Conservation (phyloP, 2,113 vertebrate species). For the Brienomyrus brachyistius region DNA sequence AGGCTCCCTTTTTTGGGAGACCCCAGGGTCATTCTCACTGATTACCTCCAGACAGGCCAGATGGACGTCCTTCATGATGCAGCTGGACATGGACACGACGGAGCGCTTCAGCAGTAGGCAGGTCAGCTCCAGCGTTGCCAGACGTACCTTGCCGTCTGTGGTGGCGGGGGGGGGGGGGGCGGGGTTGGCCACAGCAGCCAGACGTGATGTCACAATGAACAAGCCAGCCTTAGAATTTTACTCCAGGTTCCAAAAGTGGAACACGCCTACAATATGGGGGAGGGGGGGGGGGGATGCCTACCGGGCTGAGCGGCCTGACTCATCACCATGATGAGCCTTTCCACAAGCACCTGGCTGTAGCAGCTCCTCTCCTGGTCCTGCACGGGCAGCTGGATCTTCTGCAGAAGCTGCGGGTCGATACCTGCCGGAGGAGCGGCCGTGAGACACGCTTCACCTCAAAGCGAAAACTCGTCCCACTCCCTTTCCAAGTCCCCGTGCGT, state of each 20-base stretch:
- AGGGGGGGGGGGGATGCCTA: slow-evolving; percentile 36
- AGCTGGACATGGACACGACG: slow-evolving; percentile 68
- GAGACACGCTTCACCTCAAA: neutral
- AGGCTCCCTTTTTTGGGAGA: neutral
- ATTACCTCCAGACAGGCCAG: slow-evolving; percentile 90
- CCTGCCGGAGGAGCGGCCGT: slow-evolving; percentile 52
- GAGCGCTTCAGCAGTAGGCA: slow-evolving; percentile 92
- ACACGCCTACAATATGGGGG: neutral
- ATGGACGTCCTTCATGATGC: slow-evolving; percentile 90
- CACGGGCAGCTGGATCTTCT: slow-evolving; percentile 81
- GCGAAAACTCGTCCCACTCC: neutral
- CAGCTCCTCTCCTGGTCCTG: slow-evolving; percentile 70
- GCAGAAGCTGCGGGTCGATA: slow-evolving; percentile 78
- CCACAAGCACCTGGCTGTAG: slow-evolving; percentile 84
- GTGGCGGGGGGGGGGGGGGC: neutral
- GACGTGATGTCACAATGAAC: neutral
- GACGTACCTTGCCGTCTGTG: slow-evolving; percentile 84
- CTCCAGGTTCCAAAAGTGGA: neutral
- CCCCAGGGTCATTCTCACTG: neutral
- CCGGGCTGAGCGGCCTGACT: slow-evolving; percentile 85
- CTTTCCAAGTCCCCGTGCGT: neutral
- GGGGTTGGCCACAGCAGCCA: neutral
- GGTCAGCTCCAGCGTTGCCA: slow-evolving; percentile 87
- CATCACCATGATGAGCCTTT: slow-evolving; percentile 89
- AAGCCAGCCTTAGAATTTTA: neutral